These are phyloP conservation scores for Nomada fucata DNA, from an alignment of 2,888 invertebrate genomes.

Conservation along the genomic window DNA sequence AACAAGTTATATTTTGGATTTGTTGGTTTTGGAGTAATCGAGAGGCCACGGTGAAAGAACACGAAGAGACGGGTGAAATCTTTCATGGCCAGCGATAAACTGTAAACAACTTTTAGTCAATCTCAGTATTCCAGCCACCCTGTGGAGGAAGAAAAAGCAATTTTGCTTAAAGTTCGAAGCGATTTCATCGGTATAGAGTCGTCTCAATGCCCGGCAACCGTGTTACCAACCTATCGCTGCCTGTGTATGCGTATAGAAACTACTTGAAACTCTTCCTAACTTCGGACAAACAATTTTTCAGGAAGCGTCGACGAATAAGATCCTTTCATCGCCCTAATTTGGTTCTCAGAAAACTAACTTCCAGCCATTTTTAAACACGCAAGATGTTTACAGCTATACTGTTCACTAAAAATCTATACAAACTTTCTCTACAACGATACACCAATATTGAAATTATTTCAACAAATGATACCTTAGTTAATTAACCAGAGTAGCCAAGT, in stretches of 20 bases:
- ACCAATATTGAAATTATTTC: too few species aligned
- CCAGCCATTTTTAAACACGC: not conserved
- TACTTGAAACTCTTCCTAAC: slow-evolving; percentile 49
- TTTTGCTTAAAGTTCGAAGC: slow-evolving; percentile 61
- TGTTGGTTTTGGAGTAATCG: not conserved
- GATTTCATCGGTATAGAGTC: slow-evolving; percentile 43
- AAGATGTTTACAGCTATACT: too few species aligned
- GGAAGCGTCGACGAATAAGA: slow-evolving; percentile 46
- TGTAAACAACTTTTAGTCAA: slow-evolving; percentile 61
- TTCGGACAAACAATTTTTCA: slow-evolving; percentile 53
- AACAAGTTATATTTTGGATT: slow-evolving; percentile 17
- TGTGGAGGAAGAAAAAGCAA: slow-evolving; percentile 50
- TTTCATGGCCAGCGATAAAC: slow-evolving; percentile 51
- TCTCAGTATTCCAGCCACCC: slow-evolving; percentile 41
- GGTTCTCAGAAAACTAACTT: not conserved
- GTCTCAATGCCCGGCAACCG: slow-evolving; percentile 31
- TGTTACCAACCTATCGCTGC: not conserved
- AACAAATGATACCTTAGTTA: too few species aligned
- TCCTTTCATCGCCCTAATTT: slow-evolving; percentile 52
- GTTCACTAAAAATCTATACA: too few species aligned
- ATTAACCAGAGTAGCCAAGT: too few species aligned
- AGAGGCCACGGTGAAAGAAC: slow-evolving; percentile 4
- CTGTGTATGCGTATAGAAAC: slow-evolving; percentile 34
- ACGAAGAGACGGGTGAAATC: not conserved
- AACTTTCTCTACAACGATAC: too few species aligned